phyloP scores from a whole-genome alignment of 2,113 vertebrate species.

The Cariama cristata region DNA sequence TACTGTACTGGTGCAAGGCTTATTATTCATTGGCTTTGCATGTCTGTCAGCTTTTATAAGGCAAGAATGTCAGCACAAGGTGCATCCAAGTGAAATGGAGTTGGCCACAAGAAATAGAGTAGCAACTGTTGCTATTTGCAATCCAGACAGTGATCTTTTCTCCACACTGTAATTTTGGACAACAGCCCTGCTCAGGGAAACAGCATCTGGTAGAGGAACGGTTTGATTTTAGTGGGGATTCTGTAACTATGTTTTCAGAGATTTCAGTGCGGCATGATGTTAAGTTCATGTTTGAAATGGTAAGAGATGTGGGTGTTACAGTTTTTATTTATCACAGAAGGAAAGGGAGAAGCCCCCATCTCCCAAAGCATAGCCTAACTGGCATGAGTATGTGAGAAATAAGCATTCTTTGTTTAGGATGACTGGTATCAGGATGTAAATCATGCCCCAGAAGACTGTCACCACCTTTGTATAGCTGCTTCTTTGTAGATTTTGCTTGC shows the following conservation, averaged over 20 bases:
- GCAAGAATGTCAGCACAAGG: conserved; percentile 55
- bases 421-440: not conserved
- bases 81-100: conserved; percentile 58
- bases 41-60: conserved; percentile 62
- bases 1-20: conserved; percentile 33
- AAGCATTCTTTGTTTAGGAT: not conserved
- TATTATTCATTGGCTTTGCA: conserved; percentile 50
- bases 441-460: not conserved
- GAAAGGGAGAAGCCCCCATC: not conserved
- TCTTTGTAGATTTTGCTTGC: not conserved
- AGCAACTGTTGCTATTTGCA: conserved; percentile 83
- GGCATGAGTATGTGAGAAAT: not conserved
- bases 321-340: not conserved
- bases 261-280: not conserved
- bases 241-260: not conserved
- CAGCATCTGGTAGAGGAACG: not conserved
- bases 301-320: not conserved
- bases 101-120: conserved; percentile 30
- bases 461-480: not conserved
- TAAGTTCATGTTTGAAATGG: not conserved
- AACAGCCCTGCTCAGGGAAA: not conserved
- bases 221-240: conserved; percentile 12
- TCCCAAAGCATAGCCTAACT: not conserved
- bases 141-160: conserved; percentile 46
- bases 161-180: not conserved